Base-by-base conservation (phyloP, 2,113 vertebrate genomes). In the Tamias sibiricus region DNA sequence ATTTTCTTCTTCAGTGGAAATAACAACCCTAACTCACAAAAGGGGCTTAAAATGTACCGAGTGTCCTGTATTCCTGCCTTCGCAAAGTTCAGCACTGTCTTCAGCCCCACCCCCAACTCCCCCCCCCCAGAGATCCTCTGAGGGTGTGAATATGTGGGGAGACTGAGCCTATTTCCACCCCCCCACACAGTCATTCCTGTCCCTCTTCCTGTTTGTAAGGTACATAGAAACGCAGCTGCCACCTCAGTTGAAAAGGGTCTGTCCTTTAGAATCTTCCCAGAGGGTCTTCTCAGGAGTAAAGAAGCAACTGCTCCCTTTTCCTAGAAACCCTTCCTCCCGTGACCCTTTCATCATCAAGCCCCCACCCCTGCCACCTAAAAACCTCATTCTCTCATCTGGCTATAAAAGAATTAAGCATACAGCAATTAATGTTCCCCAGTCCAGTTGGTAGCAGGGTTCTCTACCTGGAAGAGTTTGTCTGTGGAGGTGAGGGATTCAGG, bases 401-500 rank as follows among this genome's bases (percentile, higher is more conserved):
- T 81, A 0, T n/a, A 6, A 32, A 76, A 24, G 91, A 80, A 20
- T 11, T 30, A 19, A 17, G 64, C 20, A 13, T 17, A 72, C 26
- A 2, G 7, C 13, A 6, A 6, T 7, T 28, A 57, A 11, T 14
- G 74, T 10, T 20, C 40, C 4, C 0, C 14, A 79, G 47, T 90
- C 35, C 16, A 37, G 14, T 2, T 16, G 44, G 59, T 74, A 74
- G 77, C 82, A 52, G 26, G 69, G 30, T 37, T 37, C 30, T 47
- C 52, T 69, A 57, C 95, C 80, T 77, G 62, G 59, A 19, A 4
- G 92, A 83, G 37, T 9, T 94, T 94, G 57, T 4, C 95, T 80
- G 1, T 79, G 93, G 57, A 57, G 28, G 94, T 44, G 90, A 91
- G 75, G 72, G 87, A 75, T 88, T 40, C 96, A 30, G 9, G 91